phyloP scores from a whole-genome alignment of 1,140 invertebrate genomes.

The Radopholus similis region DNA sequence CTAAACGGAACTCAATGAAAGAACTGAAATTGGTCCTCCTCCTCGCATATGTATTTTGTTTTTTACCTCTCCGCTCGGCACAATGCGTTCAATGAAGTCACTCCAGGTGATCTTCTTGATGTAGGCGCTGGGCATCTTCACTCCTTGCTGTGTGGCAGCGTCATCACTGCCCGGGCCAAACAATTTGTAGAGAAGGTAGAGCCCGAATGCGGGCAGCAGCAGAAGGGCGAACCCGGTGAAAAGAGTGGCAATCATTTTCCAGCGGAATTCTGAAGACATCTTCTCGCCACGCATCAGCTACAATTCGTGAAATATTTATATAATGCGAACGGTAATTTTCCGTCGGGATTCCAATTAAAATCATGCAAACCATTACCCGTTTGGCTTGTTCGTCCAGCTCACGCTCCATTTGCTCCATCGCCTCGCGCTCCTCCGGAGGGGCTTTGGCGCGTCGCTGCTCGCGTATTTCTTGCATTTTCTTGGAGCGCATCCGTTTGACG shows the following conservation, averaged over 20 bases:
- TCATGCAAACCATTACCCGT: too few species aligned
- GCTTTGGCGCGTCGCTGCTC: not conserved
- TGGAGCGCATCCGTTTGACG: too few species aligned
- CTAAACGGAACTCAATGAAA: not conserved
- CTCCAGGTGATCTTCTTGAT: not conserved
- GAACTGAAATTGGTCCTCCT: not conserved
- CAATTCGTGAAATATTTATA: not conserved
- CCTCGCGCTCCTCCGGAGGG: not conserved
- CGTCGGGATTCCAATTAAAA: too few species aligned
- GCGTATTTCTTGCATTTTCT: not conserved
- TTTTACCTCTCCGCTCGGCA: not conserved
- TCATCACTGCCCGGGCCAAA: too few species aligned
- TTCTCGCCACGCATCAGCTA: not conserved
- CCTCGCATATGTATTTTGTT: not conserved
- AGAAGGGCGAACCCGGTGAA: not conserved
- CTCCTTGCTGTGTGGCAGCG: too few species aligned
- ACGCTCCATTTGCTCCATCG: not conserved
- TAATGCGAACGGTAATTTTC: not conserved
- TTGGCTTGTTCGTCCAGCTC: not conserved
- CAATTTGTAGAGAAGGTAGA: not conserved
- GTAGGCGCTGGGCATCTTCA: not conserved
- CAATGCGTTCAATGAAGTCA: not conserved
- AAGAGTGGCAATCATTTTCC: not conserved
- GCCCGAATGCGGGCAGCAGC: not conserved
- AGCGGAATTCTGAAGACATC: not conserved